phyloP scores from a whole-genome alignment of 30 jellyfish, hydroid and myxozoan species.

The Sanderia malayensis region DNA sequence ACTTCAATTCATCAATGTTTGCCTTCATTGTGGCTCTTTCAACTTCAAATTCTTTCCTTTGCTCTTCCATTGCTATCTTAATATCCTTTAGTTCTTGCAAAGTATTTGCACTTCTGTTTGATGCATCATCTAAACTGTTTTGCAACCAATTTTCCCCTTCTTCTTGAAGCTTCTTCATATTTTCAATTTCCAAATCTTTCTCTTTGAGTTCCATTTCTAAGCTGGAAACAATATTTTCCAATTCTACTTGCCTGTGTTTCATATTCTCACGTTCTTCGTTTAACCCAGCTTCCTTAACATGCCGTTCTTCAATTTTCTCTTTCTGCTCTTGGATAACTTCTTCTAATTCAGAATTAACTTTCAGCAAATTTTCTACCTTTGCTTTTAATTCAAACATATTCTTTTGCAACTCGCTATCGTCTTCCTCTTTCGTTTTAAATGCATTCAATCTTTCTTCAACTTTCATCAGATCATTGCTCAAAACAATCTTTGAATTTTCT shows the following conservation, averaged over 20 bases:
- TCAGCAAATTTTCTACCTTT: background rate
- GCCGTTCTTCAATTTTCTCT: constrained; percentile 11
- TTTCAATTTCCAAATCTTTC: background rate
- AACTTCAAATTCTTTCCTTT: background rate
- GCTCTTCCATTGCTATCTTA: background rate
- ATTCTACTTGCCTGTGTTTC: constrained; percentile 7
- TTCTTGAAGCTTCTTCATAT: background rate
- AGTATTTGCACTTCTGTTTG: background rate
- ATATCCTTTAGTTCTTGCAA: background rate
- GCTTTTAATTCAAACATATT: background rate
- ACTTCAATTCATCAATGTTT: constrained; percentile 28
- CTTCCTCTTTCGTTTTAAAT: background rate
- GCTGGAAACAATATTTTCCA: background rate
- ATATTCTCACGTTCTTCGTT: constrained; percentile 3
- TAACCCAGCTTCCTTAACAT: background rate
- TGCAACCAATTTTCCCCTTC: constrained; percentile 7
- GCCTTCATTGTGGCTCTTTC: constrained; percentile 18
- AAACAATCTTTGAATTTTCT: background rate
- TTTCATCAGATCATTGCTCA: background rate
- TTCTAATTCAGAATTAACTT: background rate
- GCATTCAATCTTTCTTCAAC: background rate
- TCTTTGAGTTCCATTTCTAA: background rate
- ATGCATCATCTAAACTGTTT: background rate
- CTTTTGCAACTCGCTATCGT: background rate
- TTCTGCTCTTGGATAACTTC: background rate